phyloP scores from a whole-genome alignment of 2,113 vertebrate genomes.

The Oncorhynchus keta region DNA sequence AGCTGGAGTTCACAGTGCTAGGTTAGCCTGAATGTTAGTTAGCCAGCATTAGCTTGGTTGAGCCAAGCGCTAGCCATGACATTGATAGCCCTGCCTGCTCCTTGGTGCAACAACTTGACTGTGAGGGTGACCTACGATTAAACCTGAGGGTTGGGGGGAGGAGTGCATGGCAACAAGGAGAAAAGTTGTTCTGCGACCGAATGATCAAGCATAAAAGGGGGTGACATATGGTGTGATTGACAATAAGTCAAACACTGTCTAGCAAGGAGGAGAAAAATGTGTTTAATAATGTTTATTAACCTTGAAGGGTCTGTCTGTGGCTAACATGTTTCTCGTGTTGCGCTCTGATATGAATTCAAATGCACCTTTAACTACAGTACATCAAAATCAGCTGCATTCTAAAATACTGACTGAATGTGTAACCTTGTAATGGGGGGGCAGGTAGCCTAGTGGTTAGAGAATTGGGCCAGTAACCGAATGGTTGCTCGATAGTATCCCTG shows the following conservation, averaged over 20 bases:
- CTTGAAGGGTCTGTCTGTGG: conserved; percentile 71
- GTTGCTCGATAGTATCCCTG: no score
- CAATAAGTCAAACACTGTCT: conserved; percentile 70
- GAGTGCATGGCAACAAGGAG: conserved; percentile 27
- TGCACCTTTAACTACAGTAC: conserved; percentile 3
- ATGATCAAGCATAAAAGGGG: conserved; percentile 82
- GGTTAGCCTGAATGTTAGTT: conserved; percentile 56
- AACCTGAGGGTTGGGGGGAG: conserved; percentile 5
- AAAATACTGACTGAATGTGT: conserved; percentile 27
- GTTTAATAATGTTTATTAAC: conserved; percentile 79
- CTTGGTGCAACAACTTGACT: conserved; percentile 87
- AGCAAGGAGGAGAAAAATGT: conserved; percentile 59
- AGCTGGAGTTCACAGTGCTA: conserved; percentile 91
- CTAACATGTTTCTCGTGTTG: no score
- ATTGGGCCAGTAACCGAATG: no score
- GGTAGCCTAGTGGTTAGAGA: no score
- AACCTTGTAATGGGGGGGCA: conserved; percentile 49
- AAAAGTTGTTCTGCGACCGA: conserved; percentile 70
- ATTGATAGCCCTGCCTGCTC: conserved; percentile 61
- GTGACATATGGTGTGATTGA: conserved; percentile 76
- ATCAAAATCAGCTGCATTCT: conserved; percentile 63
- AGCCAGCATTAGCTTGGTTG: conserved; percentile 54
- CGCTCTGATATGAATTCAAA: background rate
- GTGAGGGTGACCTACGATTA: conserved; percentile 79
- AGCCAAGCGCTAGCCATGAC: conserved; percentile 51